Percentiles rank a stretch among this genome's conserved stretches.
These are phyloP conservation scores for Synergus gifuensis DNA, from an alignment of 2,888 invertebrate genomes.

Conservation along the genomic window DNA sequence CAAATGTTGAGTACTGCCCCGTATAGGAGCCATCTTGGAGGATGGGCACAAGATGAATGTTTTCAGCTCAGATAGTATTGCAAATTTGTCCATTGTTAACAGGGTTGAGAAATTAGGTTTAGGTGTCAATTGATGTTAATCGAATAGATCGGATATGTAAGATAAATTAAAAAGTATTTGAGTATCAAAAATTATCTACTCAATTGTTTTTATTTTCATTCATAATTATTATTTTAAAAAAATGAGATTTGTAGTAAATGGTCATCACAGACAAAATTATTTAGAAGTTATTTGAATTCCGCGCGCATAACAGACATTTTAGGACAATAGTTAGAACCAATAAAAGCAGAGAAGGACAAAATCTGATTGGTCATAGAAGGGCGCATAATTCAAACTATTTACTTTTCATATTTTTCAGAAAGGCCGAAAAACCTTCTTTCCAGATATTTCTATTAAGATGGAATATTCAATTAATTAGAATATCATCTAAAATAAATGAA, in stretches of 20 bases:
- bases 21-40: slow-evolving; percentile 76
- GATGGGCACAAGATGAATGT: slow-evolving; percentile 72
- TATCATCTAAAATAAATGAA: neutral
- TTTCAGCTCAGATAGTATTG: slow-evolving; percentile 61
- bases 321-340: neutral
- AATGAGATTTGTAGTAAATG: no score
- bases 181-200: no score
- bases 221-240: neutral
- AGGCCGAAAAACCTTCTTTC: neutral
- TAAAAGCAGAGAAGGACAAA: neutral
- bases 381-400: neutral
- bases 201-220: neutral
- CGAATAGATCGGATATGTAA: neutral
- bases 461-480: neutral
- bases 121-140: no score
- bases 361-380: neutral
- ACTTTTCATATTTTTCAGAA: neutral
- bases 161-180: neutral
- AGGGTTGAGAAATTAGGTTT: neutral
- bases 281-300: neutral
- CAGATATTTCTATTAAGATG: neutral
- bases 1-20: slow-evolving; percentile 74
- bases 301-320: neutral
- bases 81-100: slow-evolving; percentile 16
- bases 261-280: no score